Base-by-base conservation (phyloP, 2,797 vertebrate species). In the Cyclura pinguis region DNA sequence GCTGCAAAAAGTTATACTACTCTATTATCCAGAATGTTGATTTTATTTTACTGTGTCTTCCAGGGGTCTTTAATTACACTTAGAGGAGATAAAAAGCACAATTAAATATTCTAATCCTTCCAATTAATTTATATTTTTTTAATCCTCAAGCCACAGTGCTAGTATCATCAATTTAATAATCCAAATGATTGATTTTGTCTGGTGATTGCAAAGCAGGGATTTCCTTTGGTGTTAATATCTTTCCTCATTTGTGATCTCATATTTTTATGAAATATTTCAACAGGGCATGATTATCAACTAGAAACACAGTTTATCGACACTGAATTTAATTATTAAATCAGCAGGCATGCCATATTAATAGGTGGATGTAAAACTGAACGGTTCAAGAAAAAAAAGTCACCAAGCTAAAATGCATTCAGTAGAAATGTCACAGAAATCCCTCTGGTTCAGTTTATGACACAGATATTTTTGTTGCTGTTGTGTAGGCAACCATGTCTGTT, bases 91-190 rank as follows among this genome's bases (percentile, higher is more conserved):
- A 91, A 92, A 86, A 94, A 84, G 81, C 77, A 91, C 81, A 94
- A 92, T 93, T 94, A 93, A 93, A 93, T 93, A 62, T 82, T 62
- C 57, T 4, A 92, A 35, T 69, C 90, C 89, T 64, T 69, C 89
- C 92, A 90, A 73, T 95, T 94, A 95, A 94, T 92, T 92, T 2
- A 1, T 82, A 91, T 92, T 92, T 72, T 32, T 85, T 42, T 92
- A 85, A 67, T 94, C 91, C 74, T 72, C 55, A 78, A 87, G 20
- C 32, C 69, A 74, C 50, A 57, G 35, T 81, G 84, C 62, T 74
- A 59, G 42, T 50, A 88, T 0, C 0, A 89, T 83, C 92, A 90
- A 20, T 76, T 90, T 92, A 64, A 86, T 27, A 90, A 92, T 57
- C 80, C 84, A 86, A 52, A 72, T n/a, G 80, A 74, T 86, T 18